These are phyloP conservation scores for Tanypteryx hageni DNA, from an alignment of 2,888 invertebrate species.

Conservation along the genomic window DNA sequence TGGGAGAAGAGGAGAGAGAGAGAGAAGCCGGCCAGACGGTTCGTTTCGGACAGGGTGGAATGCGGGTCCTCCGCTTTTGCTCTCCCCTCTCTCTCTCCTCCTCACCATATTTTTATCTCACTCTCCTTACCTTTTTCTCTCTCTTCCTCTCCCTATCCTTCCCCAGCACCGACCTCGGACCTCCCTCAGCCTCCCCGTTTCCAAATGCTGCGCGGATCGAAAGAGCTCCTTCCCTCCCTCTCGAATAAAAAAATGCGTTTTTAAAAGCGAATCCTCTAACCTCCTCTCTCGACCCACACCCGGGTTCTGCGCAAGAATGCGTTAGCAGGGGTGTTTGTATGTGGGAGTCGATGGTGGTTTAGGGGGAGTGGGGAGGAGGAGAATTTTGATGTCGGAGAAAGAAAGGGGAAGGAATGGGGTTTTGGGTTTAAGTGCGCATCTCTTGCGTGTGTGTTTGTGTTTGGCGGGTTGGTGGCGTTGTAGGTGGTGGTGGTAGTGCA, in stretches of 20 bases:
- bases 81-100: background rate
- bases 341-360: background rate
- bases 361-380: background rate
- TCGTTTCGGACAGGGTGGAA: conserved; percentile 47
- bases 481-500: background rate
- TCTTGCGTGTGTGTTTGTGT: too few species aligned
- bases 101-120: conserved; percentile 36
- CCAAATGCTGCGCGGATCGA: conserved; percentile 20
- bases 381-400: background rate
- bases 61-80: conserved; percentile 27
- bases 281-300: background rate
- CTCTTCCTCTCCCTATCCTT: background rate
- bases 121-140: background rate
- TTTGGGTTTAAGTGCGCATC: too few species aligned
- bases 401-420: background rate
- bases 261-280: background rate
- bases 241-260: background rate
- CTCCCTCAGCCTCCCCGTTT: background rate
- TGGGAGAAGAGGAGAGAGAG: background rate
- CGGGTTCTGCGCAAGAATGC: background rate
- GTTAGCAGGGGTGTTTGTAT: background rate
- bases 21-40: conserved; percentile 29
- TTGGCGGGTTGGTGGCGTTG: background rate
- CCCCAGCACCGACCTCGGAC: background rate
- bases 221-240: background rate